Conservation (phyloP, 2,113 vertebrate genomes). For the Syngnathoides biaculeatus region DNA sequence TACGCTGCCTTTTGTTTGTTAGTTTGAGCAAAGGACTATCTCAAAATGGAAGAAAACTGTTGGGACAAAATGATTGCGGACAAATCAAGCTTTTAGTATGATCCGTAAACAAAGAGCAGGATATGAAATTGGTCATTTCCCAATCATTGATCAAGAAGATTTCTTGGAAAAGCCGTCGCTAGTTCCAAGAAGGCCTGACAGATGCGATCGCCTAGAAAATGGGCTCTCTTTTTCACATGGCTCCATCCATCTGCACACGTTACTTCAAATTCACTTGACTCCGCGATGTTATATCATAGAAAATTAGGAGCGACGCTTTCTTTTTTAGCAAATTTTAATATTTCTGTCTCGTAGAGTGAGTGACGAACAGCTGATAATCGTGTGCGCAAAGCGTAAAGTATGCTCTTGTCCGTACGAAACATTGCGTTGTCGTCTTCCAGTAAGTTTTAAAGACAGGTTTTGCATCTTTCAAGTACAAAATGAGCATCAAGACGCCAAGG, state of each 20-base stretch:
- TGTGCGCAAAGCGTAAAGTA: slow-evolving; percentile 36
- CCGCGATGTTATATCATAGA: slow-evolving; percentile 1
- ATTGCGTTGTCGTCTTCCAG: slow-evolving; percentile 29
- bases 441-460: neutral
- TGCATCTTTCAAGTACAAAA: neutral
- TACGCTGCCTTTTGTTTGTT: no score
- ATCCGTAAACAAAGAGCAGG: neutral
- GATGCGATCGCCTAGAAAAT: slow-evolving; percentile 6
- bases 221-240: slow-evolving; percentile 18
- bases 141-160: neutral
- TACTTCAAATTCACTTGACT: slow-evolving; percentile 14
- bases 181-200: slow-evolving; percentile 5
- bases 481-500: neutral
- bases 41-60: no score
- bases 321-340: neutral
- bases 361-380: slow-evolving; percentile 61
- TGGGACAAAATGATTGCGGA: neutral
- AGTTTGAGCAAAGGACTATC: no score
- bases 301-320: neutral
- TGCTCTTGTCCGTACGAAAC: slow-evolving; percentile 29
- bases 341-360: no score
- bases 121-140: neutral
- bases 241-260: slow-evolving; percentile 27
- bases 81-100: neutral
- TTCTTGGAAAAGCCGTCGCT: neutral